A percentile compares a stretch with the other conserved stretches of the same genome.
Evolutionary conservation across 2,888 invertebrate species (phyloP).

Genomic region (Leucophenga maculata): DNA sequence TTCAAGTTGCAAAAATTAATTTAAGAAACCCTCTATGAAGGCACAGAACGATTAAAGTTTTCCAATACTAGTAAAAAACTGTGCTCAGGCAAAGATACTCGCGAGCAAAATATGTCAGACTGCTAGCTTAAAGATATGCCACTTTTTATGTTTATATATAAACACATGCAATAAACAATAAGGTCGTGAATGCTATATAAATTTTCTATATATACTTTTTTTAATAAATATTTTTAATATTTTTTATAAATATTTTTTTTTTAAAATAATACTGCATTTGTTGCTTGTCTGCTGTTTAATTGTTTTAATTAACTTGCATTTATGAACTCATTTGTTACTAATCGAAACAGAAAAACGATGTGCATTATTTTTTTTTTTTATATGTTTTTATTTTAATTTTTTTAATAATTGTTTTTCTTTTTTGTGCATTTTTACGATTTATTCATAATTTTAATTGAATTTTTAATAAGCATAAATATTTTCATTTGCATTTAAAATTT

Average conservation of each 20-base stretch:
- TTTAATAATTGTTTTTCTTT: background rate
- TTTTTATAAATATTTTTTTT: conserved; percentile 39
- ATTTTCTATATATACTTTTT: too few species aligned
- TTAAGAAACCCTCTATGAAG: too few species aligned
- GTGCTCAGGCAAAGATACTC: too few species aligned
- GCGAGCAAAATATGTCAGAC: too few species aligned
- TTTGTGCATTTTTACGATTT: conserved; percentile 10
- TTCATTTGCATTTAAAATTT: conserved; percentile 28
- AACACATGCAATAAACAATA: too few species aligned
- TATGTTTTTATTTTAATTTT: background rate
- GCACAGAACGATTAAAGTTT: too few species aligned
- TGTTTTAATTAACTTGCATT: conserved; percentile 48
- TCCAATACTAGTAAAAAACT: too few species aligned
- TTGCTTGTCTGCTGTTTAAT: conserved; percentile 53
- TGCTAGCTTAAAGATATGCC: too few species aligned
- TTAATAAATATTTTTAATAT: conserved; percentile 35
- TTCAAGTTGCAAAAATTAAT: too few species aligned
- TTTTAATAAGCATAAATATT: background rate
- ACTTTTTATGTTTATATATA: too few species aligned
- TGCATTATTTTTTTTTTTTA: conserved; percentile 32
- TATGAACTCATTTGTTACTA: conserved; percentile 65
- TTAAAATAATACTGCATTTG: background rate
- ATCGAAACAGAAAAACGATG: conserved; percentile 38
- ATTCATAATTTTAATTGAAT: conserved; percentile 32
- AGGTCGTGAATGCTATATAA: too few species aligned